Conservation (phyloP, 1,140 invertebrate species). For the Ptiloglossa arizonensis region DNA sequence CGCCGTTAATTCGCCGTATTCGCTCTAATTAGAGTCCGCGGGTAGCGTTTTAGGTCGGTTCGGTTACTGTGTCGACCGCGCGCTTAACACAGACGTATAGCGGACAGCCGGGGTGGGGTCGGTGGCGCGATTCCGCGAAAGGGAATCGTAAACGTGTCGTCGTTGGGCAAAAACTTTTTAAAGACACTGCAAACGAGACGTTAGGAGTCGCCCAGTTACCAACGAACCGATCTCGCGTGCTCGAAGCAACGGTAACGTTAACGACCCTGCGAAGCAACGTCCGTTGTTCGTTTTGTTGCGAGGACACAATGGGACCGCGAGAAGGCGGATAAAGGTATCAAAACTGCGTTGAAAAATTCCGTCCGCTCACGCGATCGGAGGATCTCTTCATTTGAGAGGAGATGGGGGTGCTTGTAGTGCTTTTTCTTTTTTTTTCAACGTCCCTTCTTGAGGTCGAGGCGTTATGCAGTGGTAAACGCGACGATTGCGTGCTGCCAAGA, state of each 20-base stretch:
- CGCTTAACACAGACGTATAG: conserved; percentile 58
- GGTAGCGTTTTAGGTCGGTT: conserved; percentile 57
- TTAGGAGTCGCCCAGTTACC: conserved; percentile 18
- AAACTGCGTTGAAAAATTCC: conserved; percentile 3
- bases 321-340: conserved; percentile 22
- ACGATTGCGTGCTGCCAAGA: conserved; percentile 60
- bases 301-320: not conserved
- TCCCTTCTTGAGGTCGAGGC: too few species aligned
- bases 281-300: not conserved
- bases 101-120: too few species aligned
- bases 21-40: conserved; percentile 52
- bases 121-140: conserved; percentile 1
- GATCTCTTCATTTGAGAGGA: conserved; percentile 5
- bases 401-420: too few species aligned
- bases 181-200: not conserved
- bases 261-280: not conserved
- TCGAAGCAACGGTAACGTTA: not conserved
- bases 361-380: conserved; percentile 41
- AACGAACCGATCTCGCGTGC: not conserved
- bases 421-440: too few species aligned
- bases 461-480: conserved; percentile 58
- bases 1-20: conserved; percentile 64
- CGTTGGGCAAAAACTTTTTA: not conserved
- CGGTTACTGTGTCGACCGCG: conserved; percentile 43
- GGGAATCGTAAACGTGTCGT: not conserved